phyloP scores from a whole-genome alignment of 2,113 vertebrate species.

The Ovibos moschatus region DNA sequence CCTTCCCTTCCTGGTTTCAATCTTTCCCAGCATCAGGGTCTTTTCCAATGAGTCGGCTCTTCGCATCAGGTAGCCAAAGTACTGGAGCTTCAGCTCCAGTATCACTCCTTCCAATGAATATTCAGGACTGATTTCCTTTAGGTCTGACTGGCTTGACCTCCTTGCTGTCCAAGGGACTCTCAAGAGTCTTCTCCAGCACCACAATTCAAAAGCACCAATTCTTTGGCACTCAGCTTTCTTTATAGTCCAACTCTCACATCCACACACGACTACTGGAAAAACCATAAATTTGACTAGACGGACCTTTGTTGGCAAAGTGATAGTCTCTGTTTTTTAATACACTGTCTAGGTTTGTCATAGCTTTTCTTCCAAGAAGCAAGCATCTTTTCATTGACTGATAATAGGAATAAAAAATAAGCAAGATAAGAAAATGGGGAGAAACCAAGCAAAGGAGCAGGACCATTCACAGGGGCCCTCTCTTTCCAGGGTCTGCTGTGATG shows the following conservation, averaged over 20 bases:
- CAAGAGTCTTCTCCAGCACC: not conserved
- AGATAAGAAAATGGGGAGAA: not conserved
- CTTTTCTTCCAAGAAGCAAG: not conserved
- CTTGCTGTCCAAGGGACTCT: not conserved
- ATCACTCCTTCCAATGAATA: not conserved
- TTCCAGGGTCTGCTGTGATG: not conserved
- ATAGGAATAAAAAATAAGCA: not conserved
- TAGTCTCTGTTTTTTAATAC: not conserved
- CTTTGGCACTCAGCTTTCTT: not conserved
- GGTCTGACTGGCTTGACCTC: not conserved
- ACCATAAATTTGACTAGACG: fast-evolving
- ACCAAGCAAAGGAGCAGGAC: not conserved
- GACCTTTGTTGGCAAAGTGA: not conserved
- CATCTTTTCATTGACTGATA: not conserved
- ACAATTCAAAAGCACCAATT: not conserved
- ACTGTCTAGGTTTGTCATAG: not conserved
- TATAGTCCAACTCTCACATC: not conserved
- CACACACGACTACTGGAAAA: not conserved
- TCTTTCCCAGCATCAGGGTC: not conserved
- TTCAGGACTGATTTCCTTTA: not conserved
- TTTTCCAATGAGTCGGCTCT: not conserved
- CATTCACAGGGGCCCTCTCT: not conserved
- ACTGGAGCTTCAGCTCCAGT: not conserved
- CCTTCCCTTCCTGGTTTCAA: not conserved
- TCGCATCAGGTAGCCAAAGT: not conserved